Base-by-base conservation (phyloP, 2,888 invertebrate genomes). In the Sarcophaga variegata region DNA sequence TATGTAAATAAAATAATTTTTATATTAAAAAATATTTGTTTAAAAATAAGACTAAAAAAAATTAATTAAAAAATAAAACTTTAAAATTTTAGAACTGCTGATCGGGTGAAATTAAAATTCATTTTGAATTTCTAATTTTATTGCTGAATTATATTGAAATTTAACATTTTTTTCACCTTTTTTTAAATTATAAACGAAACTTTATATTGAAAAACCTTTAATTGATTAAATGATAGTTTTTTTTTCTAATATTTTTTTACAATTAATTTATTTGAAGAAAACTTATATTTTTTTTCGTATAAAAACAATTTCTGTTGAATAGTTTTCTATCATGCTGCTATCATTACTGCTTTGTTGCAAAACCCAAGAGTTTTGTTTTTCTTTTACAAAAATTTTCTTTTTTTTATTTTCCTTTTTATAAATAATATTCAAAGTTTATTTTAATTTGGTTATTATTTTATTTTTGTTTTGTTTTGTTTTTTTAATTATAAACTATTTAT, bases 401-500 rank as follows among this genome's bases (percentile, higher is more conserved):
- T 20, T 22, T 4, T 71, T 59, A 49, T 14, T 49, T n/a, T 11
- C 20, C 45, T 6, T 69, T 47, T 72, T 47, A 37, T n/a, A 54
- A 54, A 54, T 14, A 54, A 12, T 54, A 54, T 17, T 14, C 17
- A 54, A 54, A 14, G 54, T 54, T 54, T 54, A 54, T 12, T 54
- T 54, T 54, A 54, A 54, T 54, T 14, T 54, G 54, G 54, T 37
- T 37, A 37, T 17, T 17, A 59, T 59, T 59, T 66, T 45, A 37
- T 45, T n/a, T 25, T 66, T 45, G 27, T 22, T 22, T 22, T n/a
- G 47, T 67, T 4, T 77, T 20, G 0, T 45, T 25, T 27, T 77
- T 66, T 74, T n/a, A 78, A 22, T 20, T 60, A 64, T 83, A 83
- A 83, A 83, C 83, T 84, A 84, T 71, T 80, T 70, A 84, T 84